A percentile compares a stretch with the other conserved stretches of the same genome.
Conservation (phyloP, 2,888 invertebrate species). For the Polyommatus iphigenia region DNA sequence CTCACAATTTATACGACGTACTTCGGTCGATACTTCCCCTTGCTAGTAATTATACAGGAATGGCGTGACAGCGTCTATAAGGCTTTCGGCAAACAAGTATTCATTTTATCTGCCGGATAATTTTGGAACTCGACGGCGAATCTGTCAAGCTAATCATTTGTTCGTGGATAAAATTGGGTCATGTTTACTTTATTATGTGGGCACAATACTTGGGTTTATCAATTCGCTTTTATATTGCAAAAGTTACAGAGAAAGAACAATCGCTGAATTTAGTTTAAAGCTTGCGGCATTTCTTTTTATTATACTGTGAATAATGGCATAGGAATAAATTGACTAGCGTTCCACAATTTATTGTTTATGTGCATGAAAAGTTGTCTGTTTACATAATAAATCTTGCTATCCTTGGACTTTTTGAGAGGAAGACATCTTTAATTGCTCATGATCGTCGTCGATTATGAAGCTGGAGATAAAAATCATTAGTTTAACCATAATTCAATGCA, state of each 20-base stretch:
- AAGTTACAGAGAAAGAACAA: not conserved
- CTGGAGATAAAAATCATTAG: too few relatives aligned
- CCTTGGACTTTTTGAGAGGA: too few relatives aligned
- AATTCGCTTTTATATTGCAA: not conserved
- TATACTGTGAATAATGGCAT: too few relatives aligned
- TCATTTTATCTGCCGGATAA: slow-evolving; percentile 20
- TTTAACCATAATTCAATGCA: too few relatives aligned
- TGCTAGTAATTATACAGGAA: slow-evolving; percentile 19
- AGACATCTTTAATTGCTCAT: too few relatives aligned
- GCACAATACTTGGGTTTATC: not conserved
- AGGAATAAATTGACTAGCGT: too few relatives aligned
- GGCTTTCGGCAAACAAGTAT: slow-evolving; percentile 13
- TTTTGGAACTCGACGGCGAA: not conserved
- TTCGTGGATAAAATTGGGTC: slow-evolving; percentile 7
- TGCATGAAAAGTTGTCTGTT: too few relatives aligned
- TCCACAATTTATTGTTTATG: too few relatives aligned
- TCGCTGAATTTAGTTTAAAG: not conserved
- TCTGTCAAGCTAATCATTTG: not conserved
- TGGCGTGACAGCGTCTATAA: slow-evolving; percentile 1
- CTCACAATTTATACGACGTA: slow-evolving; percentile 10
- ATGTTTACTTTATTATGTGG: not conserved
- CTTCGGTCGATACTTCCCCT: slow-evolving; percentile 20
- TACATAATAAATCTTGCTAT: too few relatives aligned
- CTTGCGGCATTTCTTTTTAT: too few relatives aligned
- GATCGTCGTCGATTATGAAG: too few relatives aligned